Evolutionary conservation across 2,113 vertebrate species (phyloP).

Genomic region (Micronisus gabar): DNA sequence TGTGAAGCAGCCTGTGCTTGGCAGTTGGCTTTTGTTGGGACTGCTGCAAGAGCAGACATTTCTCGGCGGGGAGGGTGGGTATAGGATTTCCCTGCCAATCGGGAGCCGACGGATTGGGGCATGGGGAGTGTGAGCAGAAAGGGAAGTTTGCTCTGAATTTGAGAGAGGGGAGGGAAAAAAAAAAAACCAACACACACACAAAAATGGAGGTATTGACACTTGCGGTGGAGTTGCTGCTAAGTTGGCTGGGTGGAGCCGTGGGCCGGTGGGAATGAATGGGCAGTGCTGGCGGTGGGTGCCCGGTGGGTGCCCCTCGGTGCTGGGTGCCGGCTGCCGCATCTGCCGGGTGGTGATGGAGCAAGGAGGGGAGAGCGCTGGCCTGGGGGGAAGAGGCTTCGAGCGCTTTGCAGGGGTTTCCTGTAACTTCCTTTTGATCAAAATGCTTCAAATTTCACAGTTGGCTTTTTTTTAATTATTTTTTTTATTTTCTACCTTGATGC

Average conservation of each 20-base stretch:
- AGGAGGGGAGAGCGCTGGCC: not conserved
- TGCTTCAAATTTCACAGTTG: not conserved
- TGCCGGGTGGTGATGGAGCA: not conserved
- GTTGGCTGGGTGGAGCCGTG: conserved; percentile 37
- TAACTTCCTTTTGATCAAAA: not conserved
- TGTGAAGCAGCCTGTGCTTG: conserved; percentile 68
- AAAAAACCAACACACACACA: not conserved
- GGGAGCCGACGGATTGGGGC: conserved; percentile 58
- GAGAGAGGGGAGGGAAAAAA: not conserved
- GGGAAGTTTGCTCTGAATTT: conserved; percentile 62
- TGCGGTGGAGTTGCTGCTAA: conserved; percentile 33
- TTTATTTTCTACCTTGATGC: not conserved
- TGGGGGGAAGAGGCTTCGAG: conserved; percentile 6
- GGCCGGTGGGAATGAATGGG: conserved; percentile 21
- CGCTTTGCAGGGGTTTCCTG: not conserved
- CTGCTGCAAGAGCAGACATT: conserved; percentile 76
- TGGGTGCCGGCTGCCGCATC: not conserved
- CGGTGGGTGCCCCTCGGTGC: not conserved
- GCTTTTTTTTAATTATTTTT: not conserved
- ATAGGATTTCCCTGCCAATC: conserved; percentile 76
- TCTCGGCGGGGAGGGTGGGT: conserved; percentile 73
- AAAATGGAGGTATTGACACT: conserved; percentile 64
- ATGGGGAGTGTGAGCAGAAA: conserved; percentile 56
- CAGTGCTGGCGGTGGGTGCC: not conserved
- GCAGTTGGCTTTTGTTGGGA: conserved; percentile 80